These are phyloP conservation scores for Dryocosmus kuriphilus DNA, from an alignment of 2,888 invertebrate species.

Conservation along the genomic window DNA sequence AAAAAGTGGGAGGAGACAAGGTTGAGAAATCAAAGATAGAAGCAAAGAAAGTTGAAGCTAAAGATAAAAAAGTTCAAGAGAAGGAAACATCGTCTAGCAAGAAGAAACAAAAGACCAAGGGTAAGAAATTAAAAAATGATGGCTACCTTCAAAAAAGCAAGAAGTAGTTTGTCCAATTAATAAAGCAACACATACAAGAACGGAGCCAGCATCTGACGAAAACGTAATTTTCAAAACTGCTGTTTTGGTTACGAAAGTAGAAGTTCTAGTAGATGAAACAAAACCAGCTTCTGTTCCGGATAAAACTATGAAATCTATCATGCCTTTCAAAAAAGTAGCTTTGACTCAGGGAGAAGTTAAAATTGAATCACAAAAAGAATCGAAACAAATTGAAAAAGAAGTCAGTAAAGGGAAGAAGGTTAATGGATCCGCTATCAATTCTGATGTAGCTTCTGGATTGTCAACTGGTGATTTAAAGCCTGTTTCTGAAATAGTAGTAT, in stretches of 20 bases:
- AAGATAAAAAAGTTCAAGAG: conserved; percentile 20
- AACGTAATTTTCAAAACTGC: conserved; percentile 23
- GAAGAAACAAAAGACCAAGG: conserved; percentile 10
- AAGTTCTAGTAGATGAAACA: conserved; percentile 12
- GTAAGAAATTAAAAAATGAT: conserved; percentile 23
- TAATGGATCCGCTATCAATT: background rate
- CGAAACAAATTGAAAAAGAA: conserved; percentile 66
- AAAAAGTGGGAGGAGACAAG: conserved; percentile 10
- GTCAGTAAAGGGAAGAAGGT: background rate
- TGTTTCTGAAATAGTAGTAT: background rate
- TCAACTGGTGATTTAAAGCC: background rate
- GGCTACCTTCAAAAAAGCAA: conserved; percentile 32
- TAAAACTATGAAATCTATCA: conserved; percentile 6
- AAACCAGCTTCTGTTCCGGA: background rate
- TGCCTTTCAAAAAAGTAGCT: conserved; percentile 2
- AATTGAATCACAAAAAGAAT: conserved; percentile 73
- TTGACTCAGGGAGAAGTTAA: conserved; percentile 9
- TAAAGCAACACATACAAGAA: background rate
- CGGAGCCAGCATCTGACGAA: background rate
- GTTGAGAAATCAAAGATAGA: conserved; percentile 4
- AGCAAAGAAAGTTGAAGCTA: background rate
- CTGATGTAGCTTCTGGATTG: background rate
- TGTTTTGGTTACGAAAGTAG: conserved; percentile 6
- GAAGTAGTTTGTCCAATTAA: conserved; percentile 13
- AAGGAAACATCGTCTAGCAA: conserved; percentile 11